phyloP scores from a whole-genome alignment of 2,113 vertebrate species.

The Anthoscopus minutus region DNA sequence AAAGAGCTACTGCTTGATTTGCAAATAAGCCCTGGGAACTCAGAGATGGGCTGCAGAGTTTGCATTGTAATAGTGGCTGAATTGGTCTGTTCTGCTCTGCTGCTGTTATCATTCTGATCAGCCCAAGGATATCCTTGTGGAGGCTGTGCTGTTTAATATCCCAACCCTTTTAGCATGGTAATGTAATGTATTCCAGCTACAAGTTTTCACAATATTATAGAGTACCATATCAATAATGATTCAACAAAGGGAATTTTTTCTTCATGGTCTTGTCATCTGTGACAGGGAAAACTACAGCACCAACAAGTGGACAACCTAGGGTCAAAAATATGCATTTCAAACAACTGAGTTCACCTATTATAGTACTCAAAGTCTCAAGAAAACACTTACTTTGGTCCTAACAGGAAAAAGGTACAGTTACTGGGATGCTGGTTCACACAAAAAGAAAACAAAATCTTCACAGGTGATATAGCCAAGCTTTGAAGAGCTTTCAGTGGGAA shows the following conservation, averaged over 20 bases:
- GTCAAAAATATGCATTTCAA: neutral
- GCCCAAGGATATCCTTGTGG: neutral
- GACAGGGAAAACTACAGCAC: neutral
- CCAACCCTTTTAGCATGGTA: neutral
- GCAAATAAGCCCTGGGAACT: neutral
- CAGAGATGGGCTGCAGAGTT: neutral
- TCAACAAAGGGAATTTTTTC: neutral
- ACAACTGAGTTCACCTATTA: neutral
- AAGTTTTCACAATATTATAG: neutral
- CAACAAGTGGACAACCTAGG: neutral
- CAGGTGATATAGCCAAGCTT: neutral
- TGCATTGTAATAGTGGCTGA: neutral
- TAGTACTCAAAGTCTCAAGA: neutral
- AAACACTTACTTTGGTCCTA: neutral
- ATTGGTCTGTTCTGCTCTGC: neutral
- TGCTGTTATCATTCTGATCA: neutral
- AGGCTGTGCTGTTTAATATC: neutral
- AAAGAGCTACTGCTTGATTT: neutral
- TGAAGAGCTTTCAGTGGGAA: neutral
- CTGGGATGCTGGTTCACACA: neutral
- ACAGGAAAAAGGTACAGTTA: neutral
- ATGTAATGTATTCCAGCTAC: neutral
- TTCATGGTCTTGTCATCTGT: neutral
- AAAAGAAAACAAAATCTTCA: neutral
- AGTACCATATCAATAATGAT: neutral